Evolutionary conservation across 2,888 invertebrate species (phyloP), one percentile per base, ranked within the genome.

Genomic region (Cephus spinipes): DNA sequence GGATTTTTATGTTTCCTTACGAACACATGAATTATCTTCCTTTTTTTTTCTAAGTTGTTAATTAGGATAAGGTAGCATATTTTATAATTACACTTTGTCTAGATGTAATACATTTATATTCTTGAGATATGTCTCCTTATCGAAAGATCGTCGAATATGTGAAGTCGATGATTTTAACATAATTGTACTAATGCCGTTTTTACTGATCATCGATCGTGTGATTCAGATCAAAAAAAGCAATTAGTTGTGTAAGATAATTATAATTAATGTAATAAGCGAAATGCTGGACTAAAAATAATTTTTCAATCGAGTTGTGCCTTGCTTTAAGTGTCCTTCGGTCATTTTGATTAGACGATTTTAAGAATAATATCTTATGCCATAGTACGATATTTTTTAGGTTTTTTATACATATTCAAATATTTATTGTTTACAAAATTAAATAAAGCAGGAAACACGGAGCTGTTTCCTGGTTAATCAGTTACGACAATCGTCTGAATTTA

Each of bases 311-410:
- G 55, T 55, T 74, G 82, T 85, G 85, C 84, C 85, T 85, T 85
- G 77, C 73, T 78, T 77, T 68, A 85, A 85, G 83, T 84, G 85
- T 77, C 83, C 82, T 85, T 84, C 74, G 79, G 23, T 55, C 55
- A 23, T 55, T 55, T 55, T 23, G 55, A 55, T 55, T 55, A 55
- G 23, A 55, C 23, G 55, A 23, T 15, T 55, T 55, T 55, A 23
- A 55, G 23, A 55, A 55, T 55, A 9, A 23, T 55, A 55, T 23
- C 23, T 6, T 23, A 23, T 23, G 55, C 9, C 55, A 23, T 9
- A 6, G 6, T 55, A 23, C 23, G 55, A 55, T 23, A 55, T 23
- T 23, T 23, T 23, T 55, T 23, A 55, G 9, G 23, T 55, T 55
- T 55, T 55, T 23, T 55, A 55, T 55, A 23, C 55, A 55, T 55